Conservation (phyloP, 2,888 invertebrate species). For the Epinotia bilunana region DNA sequence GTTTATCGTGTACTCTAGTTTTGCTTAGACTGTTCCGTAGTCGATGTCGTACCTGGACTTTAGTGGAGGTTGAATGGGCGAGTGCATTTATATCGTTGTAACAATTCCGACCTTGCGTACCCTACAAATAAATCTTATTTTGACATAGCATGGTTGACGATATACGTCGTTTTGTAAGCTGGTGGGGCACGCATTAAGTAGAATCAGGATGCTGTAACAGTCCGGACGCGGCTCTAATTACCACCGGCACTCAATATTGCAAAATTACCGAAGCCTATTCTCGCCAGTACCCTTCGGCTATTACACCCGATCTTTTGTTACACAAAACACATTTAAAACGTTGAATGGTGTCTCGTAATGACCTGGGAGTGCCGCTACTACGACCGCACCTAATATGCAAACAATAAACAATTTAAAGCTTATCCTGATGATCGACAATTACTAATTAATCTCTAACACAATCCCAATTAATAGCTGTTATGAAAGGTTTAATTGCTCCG, state of each 20-base stretch:
- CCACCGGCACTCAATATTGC: constrained; percentile 79
- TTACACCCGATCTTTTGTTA: constrained; percentile 74
- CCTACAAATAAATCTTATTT: constrained; percentile 48
- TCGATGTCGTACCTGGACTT: constrained; percentile 51
- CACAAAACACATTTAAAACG: constrained; percentile 70
- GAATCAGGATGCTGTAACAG: constrained; percentile 81
- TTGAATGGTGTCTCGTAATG: constrained; percentile 68
- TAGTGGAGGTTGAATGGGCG: constrained; percentile 56
- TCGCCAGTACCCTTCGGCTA: constrained; percentile 70
- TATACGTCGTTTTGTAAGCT: constrained; percentile 50
- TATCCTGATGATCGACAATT: constrained; percentile 72
- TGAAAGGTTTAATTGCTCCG: constrained; percentile 74
- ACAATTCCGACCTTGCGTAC: constrained; percentile 49
- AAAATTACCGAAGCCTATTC: constrained; percentile 75
- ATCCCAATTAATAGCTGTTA: constrained; percentile 73
- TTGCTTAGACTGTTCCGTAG: constrained; percentile 52
- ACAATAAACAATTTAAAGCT: constrained; percentile 68
- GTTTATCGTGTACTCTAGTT: constrained; percentile 55
- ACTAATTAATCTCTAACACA: constrained; percentile 76
- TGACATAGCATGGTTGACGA: constrained; percentile 35
- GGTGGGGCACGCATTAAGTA: constrained; percentile 62
- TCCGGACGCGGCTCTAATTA: constrained; percentile 80
- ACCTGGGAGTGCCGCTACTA: constrained; percentile 72
- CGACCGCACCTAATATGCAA: constrained; percentile 53
- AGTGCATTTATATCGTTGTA: constrained; percentile 47